phyloP scores from a whole-genome alignment of 2,888 invertebrate species.

The Trichacis sp. region DNA sequence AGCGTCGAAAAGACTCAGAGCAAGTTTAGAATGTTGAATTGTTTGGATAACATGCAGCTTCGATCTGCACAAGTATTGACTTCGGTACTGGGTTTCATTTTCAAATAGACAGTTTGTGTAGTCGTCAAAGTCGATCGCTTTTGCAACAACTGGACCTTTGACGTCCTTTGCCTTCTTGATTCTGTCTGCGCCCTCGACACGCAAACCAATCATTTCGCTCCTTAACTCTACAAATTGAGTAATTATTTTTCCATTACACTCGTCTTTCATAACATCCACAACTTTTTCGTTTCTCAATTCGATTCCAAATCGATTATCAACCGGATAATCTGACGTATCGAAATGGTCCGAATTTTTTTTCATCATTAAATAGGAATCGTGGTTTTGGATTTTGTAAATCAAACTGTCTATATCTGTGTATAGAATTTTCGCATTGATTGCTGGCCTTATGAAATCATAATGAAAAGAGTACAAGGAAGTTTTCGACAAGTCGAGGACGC shows the following conservation, averaged over 20 bases:
- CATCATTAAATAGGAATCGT: neutral
- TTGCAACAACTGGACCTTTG: conserved; percentile 36
- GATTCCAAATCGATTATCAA: conserved; percentile 25
- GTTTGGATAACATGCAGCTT: conserved; percentile 12
- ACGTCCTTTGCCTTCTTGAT: too few relatives aligned
- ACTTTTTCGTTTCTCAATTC: conserved; percentile 50
- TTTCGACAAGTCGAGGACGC: too few relatives aligned
- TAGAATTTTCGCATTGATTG: conserved; percentile 30
- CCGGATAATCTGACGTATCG: conserved; percentile 37
- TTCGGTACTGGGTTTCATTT: neutral
- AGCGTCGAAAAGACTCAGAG: too few relatives aligned
- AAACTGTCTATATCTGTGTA: conserved; percentile 33
- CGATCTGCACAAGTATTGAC: conserved; percentile 16
- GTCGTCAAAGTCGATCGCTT: conserved; percentile 34
- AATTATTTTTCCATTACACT: conserved; percentile 51
- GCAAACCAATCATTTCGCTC: conserved; percentile 37
- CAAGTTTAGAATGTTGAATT: conserved; percentile 14
- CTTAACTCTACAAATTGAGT: conserved; percentile 47
- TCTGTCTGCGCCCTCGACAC: too few relatives aligned
- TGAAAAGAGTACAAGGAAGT: conserved; percentile 46
- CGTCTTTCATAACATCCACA: conserved; percentile 58
- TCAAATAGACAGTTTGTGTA: conserved; percentile 21
- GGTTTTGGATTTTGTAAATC: neutral
- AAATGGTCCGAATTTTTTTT: conserved; percentile 15
- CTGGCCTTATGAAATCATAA: conserved; percentile 42